Percentiles rank a stretch among this genome's conserved stretches.
phyloP scores from a whole-genome alignment of 2,888 invertebrate genomes.

The Drosophila ustulata region DNA sequence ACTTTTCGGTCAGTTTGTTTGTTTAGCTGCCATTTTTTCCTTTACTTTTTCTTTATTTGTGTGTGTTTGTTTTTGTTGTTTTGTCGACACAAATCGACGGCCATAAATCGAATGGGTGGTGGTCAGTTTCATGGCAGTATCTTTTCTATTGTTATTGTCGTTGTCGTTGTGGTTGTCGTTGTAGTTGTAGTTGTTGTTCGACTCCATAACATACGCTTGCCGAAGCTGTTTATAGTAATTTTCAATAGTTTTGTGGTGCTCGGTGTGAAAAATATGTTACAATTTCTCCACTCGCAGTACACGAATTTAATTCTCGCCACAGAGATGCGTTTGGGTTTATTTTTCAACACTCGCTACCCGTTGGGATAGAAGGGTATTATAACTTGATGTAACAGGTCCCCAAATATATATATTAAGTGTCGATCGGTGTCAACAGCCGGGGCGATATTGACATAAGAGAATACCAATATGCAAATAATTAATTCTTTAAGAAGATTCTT shows the following conservation, averaged over 20 bases:
- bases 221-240: conserved; percentile 69
- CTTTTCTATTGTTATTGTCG: conserved; percentile 10
- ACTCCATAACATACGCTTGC: conserved; percentile 45
- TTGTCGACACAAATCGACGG: conserved; percentile 52
- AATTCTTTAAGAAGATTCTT: too few relatives aligned
- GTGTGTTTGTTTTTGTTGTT: neutral
- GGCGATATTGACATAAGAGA: too few relatives aligned
- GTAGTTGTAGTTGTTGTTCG: conserved; percentile 27
- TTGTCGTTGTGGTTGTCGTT: conserved; percentile 29
- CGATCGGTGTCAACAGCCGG: too few relatives aligned
- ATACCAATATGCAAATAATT: too few relatives aligned
- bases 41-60: conserved; percentile 18
- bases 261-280: conserved; percentile 69
- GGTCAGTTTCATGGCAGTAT: conserved; percentile 45
- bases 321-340: neutral
- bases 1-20: conserved; percentile 64
- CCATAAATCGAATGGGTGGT: conserved; percentile 65
- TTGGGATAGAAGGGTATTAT: too few relatives aligned
- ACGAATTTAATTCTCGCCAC: conserved; percentile 6
- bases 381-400: too few relatives aligned
- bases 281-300: conserved; percentile 24
- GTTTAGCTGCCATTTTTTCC: conserved; percentile 21
- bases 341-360: neutral
- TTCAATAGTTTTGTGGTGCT: conserved; percentile 67
- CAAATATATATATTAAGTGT: too few relatives aligned